These are phyloP conservation scores for Halotydeus destructor DNA, from an alignment of 1,140 invertebrate species.

Conservation along the genomic window DNA sequence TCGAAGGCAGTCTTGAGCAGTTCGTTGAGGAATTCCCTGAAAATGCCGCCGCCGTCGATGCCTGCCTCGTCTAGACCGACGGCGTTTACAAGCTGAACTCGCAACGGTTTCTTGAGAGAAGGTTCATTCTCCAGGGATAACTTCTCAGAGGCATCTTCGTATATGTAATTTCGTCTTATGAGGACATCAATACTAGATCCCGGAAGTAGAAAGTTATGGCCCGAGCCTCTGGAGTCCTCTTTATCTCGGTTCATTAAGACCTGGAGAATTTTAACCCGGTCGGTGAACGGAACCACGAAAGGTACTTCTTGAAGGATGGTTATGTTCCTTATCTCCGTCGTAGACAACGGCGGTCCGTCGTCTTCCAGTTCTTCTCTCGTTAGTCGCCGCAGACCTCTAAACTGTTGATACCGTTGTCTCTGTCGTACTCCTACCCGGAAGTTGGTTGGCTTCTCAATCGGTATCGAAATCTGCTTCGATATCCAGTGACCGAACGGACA, in stretches of 20 bases:
- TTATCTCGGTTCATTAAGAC: constrained; percentile 32
- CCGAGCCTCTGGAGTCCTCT: constrained; percentile 43
- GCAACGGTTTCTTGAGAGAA: constrained; percentile 16
- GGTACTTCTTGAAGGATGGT: constrained; percentile 75
- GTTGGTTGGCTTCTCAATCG: constrained; percentile 37
- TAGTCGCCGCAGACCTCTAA: constrained; percentile 36
- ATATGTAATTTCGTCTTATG: constrained; percentile 71
- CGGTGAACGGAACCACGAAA: constrained; percentile 73
- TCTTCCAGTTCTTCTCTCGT: constrained; percentile 38
- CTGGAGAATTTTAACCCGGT: constrained; percentile 44
- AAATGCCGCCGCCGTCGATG: constrained; percentile 80
- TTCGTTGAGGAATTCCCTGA: constrained; percentile 70
- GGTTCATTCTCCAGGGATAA: constrained; percentile 60
- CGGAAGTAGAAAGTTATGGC: constrained; percentile 42
- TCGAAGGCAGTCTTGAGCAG: constrained; percentile 85
- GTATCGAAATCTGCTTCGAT: constrained; percentile 39
- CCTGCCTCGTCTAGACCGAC: constrained; percentile 80
- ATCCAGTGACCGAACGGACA: constrained; percentile 58
- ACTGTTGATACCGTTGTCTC: constrained; percentile 34
- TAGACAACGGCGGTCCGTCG: constrained; percentile 59
- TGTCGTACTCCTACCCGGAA: constrained; percentile 31
- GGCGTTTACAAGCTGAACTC: constrained; percentile 70
- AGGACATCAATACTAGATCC: constrained; percentile 52
- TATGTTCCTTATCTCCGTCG: constrained; percentile 62
- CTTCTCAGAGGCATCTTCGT: constrained; percentile 93